Evolutionary conservation across 2,888 invertebrate species (phyloP).

Genomic region (Latheticus oryzae): DNA sequence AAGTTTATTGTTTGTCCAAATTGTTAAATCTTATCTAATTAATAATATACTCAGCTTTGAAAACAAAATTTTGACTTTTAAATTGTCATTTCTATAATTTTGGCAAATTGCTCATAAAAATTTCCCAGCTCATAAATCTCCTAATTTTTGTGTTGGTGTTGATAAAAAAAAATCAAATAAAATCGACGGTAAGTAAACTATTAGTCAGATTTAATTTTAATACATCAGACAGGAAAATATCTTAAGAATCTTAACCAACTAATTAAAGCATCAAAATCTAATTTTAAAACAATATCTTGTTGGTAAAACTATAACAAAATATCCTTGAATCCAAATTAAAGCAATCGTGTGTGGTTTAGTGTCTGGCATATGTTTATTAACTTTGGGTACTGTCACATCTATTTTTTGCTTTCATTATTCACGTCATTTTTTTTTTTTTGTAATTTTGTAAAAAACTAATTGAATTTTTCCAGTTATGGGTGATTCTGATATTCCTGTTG

Average conservation of each 20-base stretch:
- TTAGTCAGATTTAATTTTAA: too few relatives aligned
- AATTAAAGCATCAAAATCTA: too few relatives aligned
- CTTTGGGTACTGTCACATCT: constrained; percentile 31
- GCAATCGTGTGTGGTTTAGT: constrained; percentile 25
- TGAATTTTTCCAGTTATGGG: constrained; percentile 35
- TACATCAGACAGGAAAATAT: too few relatives aligned
- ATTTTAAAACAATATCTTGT: too few relatives aligned
- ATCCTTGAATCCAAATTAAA: constrained; percentile 25
- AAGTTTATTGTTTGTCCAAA: too few relatives aligned
- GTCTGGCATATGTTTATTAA: constrained; percentile 33
- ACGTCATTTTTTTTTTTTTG: constrained; percentile 18
- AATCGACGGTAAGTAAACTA: too few relatives aligned
- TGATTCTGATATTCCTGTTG: too few relatives aligned
- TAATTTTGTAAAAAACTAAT: not conserved
- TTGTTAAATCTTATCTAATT: not conserved
- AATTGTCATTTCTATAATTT: constrained; percentile 3
- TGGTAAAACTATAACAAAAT: too few relatives aligned
- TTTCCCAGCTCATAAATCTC: constrained; percentile 2
- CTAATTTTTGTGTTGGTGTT: not conserved
- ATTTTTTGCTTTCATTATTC: constrained; percentile 31
- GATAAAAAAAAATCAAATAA: too few relatives aligned
- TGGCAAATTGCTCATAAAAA: constrained; percentile 6
- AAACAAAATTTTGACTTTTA: constrained; percentile 26
- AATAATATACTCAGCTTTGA: constrained; percentile 4
- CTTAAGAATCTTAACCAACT: too few relatives aligned